These are phyloP conservation scores for Typhlomys cinereus DNA, from an alignment of 2,113 vertebrate genomes.

Conservation along the genomic window DNA sequence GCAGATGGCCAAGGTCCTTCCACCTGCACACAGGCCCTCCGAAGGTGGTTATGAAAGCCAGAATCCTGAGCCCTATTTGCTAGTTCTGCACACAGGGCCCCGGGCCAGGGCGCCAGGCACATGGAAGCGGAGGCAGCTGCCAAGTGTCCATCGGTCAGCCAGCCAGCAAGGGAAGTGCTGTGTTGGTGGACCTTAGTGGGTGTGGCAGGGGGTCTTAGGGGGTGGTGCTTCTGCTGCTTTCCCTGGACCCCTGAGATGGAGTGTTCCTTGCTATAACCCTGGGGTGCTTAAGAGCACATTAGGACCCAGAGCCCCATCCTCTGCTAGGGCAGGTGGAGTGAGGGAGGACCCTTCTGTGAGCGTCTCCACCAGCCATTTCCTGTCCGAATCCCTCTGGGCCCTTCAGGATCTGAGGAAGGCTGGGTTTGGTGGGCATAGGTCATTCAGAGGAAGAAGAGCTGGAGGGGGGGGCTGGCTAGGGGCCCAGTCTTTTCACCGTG, in stretches of 20 bases:
- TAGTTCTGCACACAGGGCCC: not conserved
- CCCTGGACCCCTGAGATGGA: not conserved
- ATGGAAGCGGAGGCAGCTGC: not conserved
- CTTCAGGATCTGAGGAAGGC: not conserved
- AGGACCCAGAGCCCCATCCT: not conserved
- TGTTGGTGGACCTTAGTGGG: not conserved
- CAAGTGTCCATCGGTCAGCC: not conserved
- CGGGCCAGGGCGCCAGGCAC: not conserved
- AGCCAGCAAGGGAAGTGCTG: not conserved
- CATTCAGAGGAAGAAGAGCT: not conserved
- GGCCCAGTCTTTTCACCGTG: not conserved
- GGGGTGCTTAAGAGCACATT: not conserved
- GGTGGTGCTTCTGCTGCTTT: not conserved
- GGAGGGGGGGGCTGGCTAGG: not conserved
- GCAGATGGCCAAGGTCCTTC: not conserved
- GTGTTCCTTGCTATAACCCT: not conserved
- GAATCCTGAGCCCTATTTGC: not conserved
- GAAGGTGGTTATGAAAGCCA: not conserved
- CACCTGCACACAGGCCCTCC: not conserved
- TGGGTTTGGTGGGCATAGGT: not conserved
- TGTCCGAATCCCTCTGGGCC: not conserved
- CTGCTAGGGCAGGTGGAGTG: not conserved
- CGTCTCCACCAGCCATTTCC: not conserved
- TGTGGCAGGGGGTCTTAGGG: not conserved
- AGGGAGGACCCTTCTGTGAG: not conserved